These are phyloP conservation scores for Alitta virens DNA, from an alignment of 2,888 invertebrate genomes.

Conservation along the genomic window DNA sequence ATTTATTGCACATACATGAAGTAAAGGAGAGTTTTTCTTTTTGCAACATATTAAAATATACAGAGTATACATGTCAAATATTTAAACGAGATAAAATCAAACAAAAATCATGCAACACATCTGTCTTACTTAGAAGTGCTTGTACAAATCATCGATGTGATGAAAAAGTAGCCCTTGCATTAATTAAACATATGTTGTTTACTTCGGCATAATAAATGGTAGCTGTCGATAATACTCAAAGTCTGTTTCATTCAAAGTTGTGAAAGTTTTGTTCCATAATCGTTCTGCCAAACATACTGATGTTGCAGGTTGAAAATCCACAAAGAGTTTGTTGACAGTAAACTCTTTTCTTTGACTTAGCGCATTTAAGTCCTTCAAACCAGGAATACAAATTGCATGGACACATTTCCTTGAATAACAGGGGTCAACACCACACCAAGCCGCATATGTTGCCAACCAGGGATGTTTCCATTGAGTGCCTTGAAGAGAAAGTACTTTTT, in stretches of 20 bases:
- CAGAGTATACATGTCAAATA: too few species aligned
- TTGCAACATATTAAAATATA: too few species aligned
- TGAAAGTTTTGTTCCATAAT: not conserved
- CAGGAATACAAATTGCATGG: not conserved
- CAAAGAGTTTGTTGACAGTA: not conserved
- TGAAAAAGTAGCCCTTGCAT: too few species aligned
- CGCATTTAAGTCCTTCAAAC: not conserved
- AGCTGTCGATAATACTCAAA: not conserved
- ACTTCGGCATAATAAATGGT: not conserved
- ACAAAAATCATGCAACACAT: too few species aligned
- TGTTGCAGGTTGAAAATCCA: not conserved
- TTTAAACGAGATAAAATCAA: too few species aligned
- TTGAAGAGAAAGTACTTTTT: too few species aligned
- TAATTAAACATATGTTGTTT: too few species aligned
- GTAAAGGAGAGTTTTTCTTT: too few species aligned
- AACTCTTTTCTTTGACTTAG: not conserved
- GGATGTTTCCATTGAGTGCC: not conserved
- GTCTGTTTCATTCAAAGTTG: not conserved
- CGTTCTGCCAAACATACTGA: not conserved
- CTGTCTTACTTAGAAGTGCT: too few species aligned
- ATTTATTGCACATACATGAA: too few species aligned
- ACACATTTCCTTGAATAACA: not conserved
- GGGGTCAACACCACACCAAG: not conserved
- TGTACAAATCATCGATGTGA: too few species aligned
- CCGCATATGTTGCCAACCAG: not conserved